A percentile compares a stretch with the other conserved stretches of the same genome.
These are phyloP conservation scores for Poecile montanus DNA, from an alignment of 2,797 vertebrate genomes.

Conservation along the genomic window DNA sequence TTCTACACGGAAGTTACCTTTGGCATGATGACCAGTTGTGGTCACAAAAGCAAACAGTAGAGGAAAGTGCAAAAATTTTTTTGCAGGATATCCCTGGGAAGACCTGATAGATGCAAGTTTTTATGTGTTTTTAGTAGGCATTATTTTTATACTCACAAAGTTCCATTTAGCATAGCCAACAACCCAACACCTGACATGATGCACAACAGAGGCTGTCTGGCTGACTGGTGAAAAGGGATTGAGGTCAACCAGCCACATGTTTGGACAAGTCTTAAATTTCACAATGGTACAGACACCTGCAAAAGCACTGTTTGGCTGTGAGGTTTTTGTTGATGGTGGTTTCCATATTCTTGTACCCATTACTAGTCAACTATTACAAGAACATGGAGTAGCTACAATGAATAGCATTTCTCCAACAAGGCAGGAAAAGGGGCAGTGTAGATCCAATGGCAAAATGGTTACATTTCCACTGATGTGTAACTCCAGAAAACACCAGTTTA, in stretches of 20 bases:
- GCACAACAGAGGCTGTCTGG: background rate
- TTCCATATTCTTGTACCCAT: background rate
- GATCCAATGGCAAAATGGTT: background rate
- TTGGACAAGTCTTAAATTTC: background rate
- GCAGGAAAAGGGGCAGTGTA: background rate
- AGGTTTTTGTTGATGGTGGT: fast-evolving
- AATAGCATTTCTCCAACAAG: background rate
- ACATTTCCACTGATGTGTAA: background rate
- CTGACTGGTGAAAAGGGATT: background rate
- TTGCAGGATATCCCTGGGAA: background rate
- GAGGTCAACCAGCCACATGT: background rate
- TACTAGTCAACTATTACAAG: background rate
- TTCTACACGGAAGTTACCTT: background rate
- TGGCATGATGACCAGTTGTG: background rate
- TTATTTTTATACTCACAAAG: background rate
- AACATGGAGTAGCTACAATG: background rate
- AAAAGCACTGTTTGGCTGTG: background rate
- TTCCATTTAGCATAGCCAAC: background rate
- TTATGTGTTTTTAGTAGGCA: background rate
- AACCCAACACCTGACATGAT: background rate
- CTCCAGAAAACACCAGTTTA: background rate
- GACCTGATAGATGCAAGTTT: background rate
- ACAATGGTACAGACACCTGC: background rate
- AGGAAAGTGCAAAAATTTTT: background rate
- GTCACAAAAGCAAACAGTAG: background rate